Conservation (phyloP, 2,113 vertebrate genomes). For the Tringa solitaria region DNA sequence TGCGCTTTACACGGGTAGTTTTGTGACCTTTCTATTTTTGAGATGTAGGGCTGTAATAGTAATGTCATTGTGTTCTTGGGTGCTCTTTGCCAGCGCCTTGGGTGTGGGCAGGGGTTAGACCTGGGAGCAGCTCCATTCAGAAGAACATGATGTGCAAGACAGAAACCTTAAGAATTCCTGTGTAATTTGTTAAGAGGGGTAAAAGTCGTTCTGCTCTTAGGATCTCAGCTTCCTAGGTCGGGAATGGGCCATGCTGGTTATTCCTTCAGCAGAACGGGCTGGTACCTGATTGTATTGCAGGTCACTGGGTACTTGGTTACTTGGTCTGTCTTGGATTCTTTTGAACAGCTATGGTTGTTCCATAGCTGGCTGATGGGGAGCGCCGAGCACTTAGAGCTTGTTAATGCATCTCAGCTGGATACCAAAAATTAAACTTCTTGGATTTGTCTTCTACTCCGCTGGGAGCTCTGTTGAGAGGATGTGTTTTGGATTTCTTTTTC, state of each 20-base stretch:
- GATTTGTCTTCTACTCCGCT: not conserved
- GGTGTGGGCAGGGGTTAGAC: not conserved
- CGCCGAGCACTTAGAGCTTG: not conserved
- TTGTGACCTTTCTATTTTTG: not conserved
- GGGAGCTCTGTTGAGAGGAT: not conserved
- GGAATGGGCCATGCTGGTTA: not conserved
- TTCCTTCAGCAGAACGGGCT: not conserved
- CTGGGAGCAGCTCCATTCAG: not conserved
- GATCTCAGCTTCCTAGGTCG: not conserved
- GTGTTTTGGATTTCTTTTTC: not conserved
- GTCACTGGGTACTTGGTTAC: not conserved
- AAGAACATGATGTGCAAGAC: not conserved
- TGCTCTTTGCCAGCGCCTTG: not conserved
- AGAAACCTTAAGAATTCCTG: not conserved
- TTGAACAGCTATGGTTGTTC: not conserved
- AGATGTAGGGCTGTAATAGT: rapidly evolving
- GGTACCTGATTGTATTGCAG: not conserved
- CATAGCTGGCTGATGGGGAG: not conserved
- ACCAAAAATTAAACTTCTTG: not conserved
- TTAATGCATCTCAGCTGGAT: not conserved
- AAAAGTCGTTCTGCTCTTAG: not conserved
- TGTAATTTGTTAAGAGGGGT: not conserved
- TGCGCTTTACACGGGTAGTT: not conserved
- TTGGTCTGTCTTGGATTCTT: not conserved
- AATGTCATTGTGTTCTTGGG: not conserved